Conservation (phyloP, 2,113 vertebrate species). For the Numenius arquata region DNA sequence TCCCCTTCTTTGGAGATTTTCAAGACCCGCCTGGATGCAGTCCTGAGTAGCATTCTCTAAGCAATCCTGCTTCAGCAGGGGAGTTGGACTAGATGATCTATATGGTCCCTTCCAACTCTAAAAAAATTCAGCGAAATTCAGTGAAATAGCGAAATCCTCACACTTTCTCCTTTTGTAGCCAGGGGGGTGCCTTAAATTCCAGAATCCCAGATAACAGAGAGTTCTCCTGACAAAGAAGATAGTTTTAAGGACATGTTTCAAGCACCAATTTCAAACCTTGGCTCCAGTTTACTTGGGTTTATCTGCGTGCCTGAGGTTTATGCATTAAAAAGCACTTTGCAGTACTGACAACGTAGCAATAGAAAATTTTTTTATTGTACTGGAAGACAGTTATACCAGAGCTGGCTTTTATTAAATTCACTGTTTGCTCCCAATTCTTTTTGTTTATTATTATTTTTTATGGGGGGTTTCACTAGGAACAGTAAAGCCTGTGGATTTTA, state of each 20-base stretch:
- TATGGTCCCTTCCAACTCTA: too few relatives aligned
- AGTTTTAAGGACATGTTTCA: neutral
- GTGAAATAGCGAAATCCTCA: neutral
- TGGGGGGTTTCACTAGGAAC: neutral
- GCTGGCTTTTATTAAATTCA: neutral
- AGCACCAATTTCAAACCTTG: neutral
- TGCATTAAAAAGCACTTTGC: neutral
- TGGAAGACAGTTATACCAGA: neutral
- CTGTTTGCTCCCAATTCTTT: neutral
- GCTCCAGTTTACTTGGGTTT: neutral
- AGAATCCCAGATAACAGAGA: neutral
- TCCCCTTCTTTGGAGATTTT: too few relatives aligned
- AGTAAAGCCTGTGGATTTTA: neutral
- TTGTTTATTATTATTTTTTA: neutral
- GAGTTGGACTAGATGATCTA: too few relatives aligned
- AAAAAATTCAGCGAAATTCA: too few relatives aligned
- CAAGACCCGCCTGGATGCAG: too few relatives aligned
- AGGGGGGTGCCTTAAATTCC: neutral
- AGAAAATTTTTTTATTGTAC: neutral
- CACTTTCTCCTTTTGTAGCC: neutral
- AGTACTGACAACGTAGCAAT: neutral
- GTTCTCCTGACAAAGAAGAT: neutral
- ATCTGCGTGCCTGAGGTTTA: conserved; percentile 29
- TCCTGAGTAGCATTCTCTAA: too few relatives aligned
- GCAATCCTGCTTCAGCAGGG: too few relatives aligned